Evolutionary conservation across 2,797 vertebrate species (phyloP).

Genomic region (Sebastes minor): DNA sequence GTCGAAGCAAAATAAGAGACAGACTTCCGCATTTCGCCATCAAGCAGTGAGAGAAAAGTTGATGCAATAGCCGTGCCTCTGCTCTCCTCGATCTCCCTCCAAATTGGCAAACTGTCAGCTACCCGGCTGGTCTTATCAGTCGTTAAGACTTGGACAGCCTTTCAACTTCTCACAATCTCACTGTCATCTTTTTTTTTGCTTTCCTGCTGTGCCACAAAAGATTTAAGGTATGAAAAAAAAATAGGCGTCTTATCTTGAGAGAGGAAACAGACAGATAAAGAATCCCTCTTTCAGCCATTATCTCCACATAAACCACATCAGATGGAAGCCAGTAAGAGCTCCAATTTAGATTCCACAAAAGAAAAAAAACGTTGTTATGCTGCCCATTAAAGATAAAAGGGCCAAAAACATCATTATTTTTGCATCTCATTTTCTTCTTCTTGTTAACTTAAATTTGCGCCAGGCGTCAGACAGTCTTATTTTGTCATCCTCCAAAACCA

Average conservation of each 20-base stretch:
- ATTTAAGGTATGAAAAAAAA: constrained; percentile 12
- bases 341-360: constrained; percentile 2
- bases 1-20: constrained; percentile 37
- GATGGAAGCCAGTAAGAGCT: constrained; percentile 4
- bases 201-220: neutral
- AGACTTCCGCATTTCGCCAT: constrained; percentile 15
- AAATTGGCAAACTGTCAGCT: constrained; percentile 41
- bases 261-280: constrained; percentile 19
- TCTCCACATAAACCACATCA: neutral
- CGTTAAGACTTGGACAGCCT: constrained; percentile 21
- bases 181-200: constrained; percentile 11
- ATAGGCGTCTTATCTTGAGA: constrained; percentile 16
- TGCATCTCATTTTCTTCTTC: neutral
- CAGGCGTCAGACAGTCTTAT: neutral
- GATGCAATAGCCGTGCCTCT: constrained; percentile 18
- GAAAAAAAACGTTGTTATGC: neutral
- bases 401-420: constrained; percentile 6
- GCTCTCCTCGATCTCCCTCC: constrained; percentile 16
- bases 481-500: constrained; percentile 11
- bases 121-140: constrained; percentile 20
- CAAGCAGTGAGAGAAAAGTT: constrained; percentile 8
- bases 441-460: neutral
- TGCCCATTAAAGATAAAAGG: constrained; percentile 24
- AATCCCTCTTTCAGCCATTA: constrained; percentile 20
- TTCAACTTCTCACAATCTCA: constrained; percentile 27